Evolutionary conservation across 2,113 vertebrate genomes (phyloP).

Genomic region (Maccullochella peelii): DNA sequence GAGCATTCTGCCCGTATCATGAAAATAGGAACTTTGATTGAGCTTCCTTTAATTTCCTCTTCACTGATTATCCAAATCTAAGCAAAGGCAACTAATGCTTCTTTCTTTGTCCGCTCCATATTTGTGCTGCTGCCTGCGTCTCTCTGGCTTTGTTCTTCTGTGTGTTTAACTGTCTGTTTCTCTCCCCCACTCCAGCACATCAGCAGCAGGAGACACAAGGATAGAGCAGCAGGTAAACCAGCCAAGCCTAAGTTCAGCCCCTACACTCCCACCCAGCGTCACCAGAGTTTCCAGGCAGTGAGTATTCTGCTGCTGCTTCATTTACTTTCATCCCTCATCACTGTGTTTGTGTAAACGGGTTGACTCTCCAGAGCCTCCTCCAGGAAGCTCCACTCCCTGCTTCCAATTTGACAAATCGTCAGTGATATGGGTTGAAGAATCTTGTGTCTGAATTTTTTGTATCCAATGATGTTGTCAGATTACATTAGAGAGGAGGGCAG

Average conservation of each 20-base stretch:
- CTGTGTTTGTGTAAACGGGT: conserved; percentile 37
- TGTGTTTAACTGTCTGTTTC: conserved; percentile 21
- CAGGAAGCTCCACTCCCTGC: conserved; percentile 52
- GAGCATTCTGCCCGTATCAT: conserved; percentile 11
- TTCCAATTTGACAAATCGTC: conserved; percentile 18
- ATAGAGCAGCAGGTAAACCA: conserved; percentile 95
- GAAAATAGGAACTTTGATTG: conserved; percentile 40
- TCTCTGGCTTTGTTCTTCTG: not conserved
- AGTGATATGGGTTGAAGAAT: not conserved
- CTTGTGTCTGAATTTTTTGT: conserved; percentile 4
- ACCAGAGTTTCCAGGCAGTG: conserved; percentile 88
- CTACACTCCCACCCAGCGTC: conserved; percentile 89
- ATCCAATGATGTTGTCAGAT: not conserved
- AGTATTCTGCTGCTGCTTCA: conserved; percentile 68
- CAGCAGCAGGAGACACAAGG: conserved; percentile 97
- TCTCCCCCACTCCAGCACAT: conserved; percentile 88
- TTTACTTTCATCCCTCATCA: conserved; percentile 33
- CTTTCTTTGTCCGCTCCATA: not conserved
- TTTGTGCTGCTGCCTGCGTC: conserved; percentile 9
- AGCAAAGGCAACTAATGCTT: not conserved
- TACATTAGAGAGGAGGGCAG: not conserved
- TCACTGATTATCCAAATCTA: conserved; percentile 34
- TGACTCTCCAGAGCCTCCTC: conserved; percentile 38
- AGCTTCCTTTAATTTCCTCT: conserved; percentile 38
- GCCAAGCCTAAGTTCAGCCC: conserved; percentile 96